A percentile compares a stretch with the other conserved stretches of the same genome.
Evolutionary conservation across 2,888 invertebrate genomes (phyloP).

Genomic region (Ormyrus nitidulus): DNA sequence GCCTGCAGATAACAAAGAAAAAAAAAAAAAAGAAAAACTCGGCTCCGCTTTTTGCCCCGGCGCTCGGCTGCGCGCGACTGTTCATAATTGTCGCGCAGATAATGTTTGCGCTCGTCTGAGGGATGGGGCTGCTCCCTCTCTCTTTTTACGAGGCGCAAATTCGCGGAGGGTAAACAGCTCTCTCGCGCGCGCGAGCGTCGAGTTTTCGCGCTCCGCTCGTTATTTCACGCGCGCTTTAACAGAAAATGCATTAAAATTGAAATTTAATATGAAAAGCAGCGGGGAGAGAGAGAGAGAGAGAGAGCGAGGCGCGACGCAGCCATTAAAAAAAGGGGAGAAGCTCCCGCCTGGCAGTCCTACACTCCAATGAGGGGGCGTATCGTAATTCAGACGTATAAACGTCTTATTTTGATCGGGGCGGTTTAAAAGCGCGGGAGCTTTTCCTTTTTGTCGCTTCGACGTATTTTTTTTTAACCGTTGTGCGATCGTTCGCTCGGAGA

Average conservation of each 20-base stretch:
- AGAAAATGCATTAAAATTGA: conserved; percentile 30
- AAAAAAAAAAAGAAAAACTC: conserved; percentile 9
- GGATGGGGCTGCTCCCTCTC: background rate
- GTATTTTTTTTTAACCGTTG: too few species aligned
- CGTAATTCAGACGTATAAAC: conserved; percentile 5
- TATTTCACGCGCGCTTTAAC: conserved; percentile 36
- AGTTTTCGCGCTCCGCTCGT: conserved; percentile 24
- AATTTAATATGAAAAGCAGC: conserved; percentile 21
- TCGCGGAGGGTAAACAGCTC: background rate
- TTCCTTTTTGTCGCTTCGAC: too few species aligned
- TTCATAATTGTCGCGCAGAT: conserved; percentile 23
- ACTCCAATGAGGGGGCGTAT: background rate
- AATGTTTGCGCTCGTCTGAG: background rate
- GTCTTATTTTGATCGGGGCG: conserved; percentile 23
- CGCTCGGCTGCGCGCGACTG: background rate
- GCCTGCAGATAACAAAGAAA: too few species aligned
- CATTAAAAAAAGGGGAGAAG: background rate
- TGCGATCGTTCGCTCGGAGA: too few species aligned
- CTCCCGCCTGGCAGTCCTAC: background rate
- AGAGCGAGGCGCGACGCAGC: too few species aligned
- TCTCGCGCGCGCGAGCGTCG: background rate
- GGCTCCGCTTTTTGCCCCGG: background rate
- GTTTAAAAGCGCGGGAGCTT: background rate
- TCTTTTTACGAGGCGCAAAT: conserved; percentile 6
- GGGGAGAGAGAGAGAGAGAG: background rate